Percentiles rank a stretch among this genome's conserved stretches.
Evolutionary conservation across 2,797 vertebrate genomes (phyloP).

Genomic region (Anguilla megastoma): DNA sequence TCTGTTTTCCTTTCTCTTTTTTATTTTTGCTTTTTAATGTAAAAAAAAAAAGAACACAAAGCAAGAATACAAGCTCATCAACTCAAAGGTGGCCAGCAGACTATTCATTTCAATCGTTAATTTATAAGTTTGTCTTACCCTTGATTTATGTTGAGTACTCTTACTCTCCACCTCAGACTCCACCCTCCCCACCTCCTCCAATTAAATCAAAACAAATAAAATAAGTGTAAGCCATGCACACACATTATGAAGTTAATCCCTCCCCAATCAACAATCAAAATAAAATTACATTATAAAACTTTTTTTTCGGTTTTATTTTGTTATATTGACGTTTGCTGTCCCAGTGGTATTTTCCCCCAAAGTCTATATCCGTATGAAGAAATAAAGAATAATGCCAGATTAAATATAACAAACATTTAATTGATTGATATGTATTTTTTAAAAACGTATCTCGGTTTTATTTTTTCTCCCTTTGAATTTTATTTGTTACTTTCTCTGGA

Average conservation of each 20-base stretch:
- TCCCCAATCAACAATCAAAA: background rate
- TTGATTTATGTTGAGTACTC: conserved; percentile 13
- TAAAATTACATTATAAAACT: background rate
- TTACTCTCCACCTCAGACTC: background rate
- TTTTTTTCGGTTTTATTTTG: conserved; percentile 3
- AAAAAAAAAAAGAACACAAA: conserved; percentile 39
- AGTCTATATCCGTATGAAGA: conserved; percentile 33
- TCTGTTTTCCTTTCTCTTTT: conserved; percentile 58
- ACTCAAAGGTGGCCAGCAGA: conserved; percentile 38
- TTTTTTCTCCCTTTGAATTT: conserved; percentile 15
- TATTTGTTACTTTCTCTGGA: conserved; percentile 31
- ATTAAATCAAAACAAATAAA: background rate
- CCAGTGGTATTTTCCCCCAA: background rate
- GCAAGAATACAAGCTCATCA: conserved; percentile 38
- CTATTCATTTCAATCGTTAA: conserved; percentile 23
- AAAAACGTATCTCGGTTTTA: background rate
- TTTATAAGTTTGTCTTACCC: conserved; percentile 36
- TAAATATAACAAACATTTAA: conserved; percentile 11
- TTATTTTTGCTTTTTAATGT: conserved; percentile 38
- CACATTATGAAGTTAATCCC: background rate
- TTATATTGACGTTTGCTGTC: background rate
- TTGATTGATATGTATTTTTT: background rate
- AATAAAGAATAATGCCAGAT: conserved; percentile 36
- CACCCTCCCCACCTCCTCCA: background rate
- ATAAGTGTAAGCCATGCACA: background rate